Base-by-base conservation (phyloP, 2,888 invertebrate species). In the Gerris lacustris region DNA sequence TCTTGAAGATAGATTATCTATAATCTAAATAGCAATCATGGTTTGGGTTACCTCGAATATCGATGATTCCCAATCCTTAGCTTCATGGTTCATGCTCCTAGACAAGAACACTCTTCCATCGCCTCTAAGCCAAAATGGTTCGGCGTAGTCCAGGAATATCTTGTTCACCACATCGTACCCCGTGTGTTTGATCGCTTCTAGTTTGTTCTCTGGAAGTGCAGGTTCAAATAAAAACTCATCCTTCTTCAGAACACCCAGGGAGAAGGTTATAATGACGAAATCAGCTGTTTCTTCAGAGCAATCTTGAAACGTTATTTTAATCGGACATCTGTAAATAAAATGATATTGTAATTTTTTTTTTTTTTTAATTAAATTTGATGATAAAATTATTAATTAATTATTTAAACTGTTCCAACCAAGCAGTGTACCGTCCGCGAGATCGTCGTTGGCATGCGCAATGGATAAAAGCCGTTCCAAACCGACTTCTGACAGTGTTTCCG, bases 91-190 rank as follows among this genome's bases (percentile, higher is more conserved):
- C 7, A 64, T 11, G 5, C 17, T n/a, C 5, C 17, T 64, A 2
- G 64, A 64, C 18, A 55, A 5, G 5, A 55, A 55, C 9, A 55
- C 55, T 55, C 55, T 9, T 55, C 64, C 64, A 2, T 64, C 64
- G 2, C 64, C 64, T 18, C 18, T n/a, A 2, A 64, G 64, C 86
- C 88, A 88, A 77, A 91, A 89, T 0, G 90, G 89, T 73, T 86
- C 83, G 5, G 86, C 83, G 77, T 90, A 92, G 78, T 90, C 88
- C 17, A 92, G 80, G 79, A 88, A 91, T 71, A 92, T 83, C 81
- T 91, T 92, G 76, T 90, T 86, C 5, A 90, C 87, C 70, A 86
- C 84, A 5, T 91, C 92, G 77, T 84, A 90, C 5, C 91, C 90
- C 73, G 89, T 80, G 44, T 70, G 79, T 15, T 76, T 71, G 9